Evolutionary conservation across 2,797 vertebrate species (phyloP), one percentile per base, ranked within the genome.

Genomic region (Agapornis canus): DNA sequence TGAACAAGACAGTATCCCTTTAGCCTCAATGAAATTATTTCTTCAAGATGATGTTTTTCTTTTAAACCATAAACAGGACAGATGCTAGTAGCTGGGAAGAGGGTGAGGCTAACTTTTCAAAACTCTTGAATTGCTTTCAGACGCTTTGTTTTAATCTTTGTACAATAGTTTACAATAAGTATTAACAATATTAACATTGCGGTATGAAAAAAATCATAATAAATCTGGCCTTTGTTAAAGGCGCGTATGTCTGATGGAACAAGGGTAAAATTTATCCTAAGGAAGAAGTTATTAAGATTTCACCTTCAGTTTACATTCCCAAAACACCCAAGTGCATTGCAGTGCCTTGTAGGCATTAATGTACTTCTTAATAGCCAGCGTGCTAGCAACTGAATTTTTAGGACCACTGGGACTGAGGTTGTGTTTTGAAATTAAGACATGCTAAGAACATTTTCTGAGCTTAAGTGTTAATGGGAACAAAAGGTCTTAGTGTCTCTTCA

Each of bases 121-220:
- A 97, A 92, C 57, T 92, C 68, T 94, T 83, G 54, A 96, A 94
- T 84, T 92, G 61, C 82, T 96, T 95, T 93, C 92, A 97, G 90
- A 95, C 48, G 83, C 56, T 96, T 97, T 90, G 79, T 86, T 89
- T 94, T 75, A 78, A 82, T 84, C 96, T 92, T 95, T 97, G 96
- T 97, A 98, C 94, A 97, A 65, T 97, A 98, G 97, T 96, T 82
- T 96, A 97, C 94, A 98, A 52, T 80, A 82, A 94, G 68, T 98
- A 97, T 97, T 97, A 97, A 98, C 97, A 98, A 97, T 97, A 97
- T 97, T 97, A 97, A 97, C 95, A 97, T 96, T 96, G 86, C 70
- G 86, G 68, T 96, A 93, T 95, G 90, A 71, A 91, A 82, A 90
- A 96, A 92, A 52, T 75, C 92, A 40, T 26, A 79, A 76, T 35